Conservation (phyloP, 2,888 invertebrate species). For the Melitaea athalia region DNA sequence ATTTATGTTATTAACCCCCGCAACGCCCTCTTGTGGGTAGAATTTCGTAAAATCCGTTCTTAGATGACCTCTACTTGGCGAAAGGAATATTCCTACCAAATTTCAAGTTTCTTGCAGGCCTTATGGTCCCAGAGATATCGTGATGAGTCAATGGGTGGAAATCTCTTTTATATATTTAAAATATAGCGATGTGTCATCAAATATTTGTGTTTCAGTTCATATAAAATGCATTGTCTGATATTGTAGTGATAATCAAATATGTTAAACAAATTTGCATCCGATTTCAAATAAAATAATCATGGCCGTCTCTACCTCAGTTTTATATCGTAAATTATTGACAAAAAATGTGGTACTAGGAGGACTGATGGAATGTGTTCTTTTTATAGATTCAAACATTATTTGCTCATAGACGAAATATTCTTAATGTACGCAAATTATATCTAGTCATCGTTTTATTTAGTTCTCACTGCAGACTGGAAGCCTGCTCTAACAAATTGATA, state of each 20-base stretch:
- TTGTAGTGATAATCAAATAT: not conserved
- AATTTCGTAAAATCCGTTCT: too few species aligned
- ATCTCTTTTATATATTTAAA: too few species aligned
- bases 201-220: not conserved
- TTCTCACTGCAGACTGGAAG: conserved; percentile 18
- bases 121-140: too few species aligned
- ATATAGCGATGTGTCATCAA: not conserved
- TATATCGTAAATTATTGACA: conserved; percentile 2
- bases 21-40: too few species aligned
- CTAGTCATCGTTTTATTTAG: conserved; percentile 2
- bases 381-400: conserved; percentile 18
- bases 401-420: conserved; percentile 11
- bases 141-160: too few species aligned
- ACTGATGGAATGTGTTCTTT: conserved; percentile 22
- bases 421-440: not conserved
- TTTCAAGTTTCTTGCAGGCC: too few species aligned
- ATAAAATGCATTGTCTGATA: not conserved
- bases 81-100: too few species aligned
- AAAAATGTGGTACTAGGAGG: not conserved
- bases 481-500: conserved; percentile 16
- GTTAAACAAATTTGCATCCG: conserved; percentile 7
- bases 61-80: too few species aligned
- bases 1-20: too few species aligned
- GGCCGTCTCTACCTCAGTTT: not conserved
- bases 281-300: conserved; percentile 9